These are phyloP conservation scores for Lycophotia porphyrea DNA, from an alignment of 2,888 invertebrate species.

Conservation along the genomic window DNA sequence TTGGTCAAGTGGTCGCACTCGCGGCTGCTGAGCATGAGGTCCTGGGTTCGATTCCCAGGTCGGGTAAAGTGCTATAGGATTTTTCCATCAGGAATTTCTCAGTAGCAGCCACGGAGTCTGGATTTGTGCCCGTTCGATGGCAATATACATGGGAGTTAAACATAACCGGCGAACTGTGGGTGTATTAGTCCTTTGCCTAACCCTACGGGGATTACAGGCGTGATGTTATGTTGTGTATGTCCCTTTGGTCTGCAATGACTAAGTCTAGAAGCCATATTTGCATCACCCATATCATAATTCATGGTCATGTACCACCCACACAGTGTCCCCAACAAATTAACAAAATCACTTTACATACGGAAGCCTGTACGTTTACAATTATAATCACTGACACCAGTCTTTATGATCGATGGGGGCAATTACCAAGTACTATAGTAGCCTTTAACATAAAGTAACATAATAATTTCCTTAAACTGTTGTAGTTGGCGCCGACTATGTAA, in stretches of 20 bases:
- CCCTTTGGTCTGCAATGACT: conserved; percentile 3
- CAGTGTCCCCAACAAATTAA: conserved; percentile 22
- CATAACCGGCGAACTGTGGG: too few species aligned
- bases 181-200: too few species aligned
- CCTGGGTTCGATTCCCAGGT: too few species aligned
- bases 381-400: conserved; percentile 49
- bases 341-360: conserved; percentile 52
- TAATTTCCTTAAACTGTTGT: conserved; percentile 36
- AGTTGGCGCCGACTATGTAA: conserved; percentile 61
- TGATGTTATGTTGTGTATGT: too few species aligned
- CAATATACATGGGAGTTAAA: too few species aligned
- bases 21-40: too few species aligned
- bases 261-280: conserved; percentile 1
- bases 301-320: conserved; percentile 5
- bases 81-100: too few species aligned
- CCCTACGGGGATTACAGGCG: too few species aligned
- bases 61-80: too few species aligned
- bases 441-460: conserved; percentile 29
- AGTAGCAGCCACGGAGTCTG: too few species aligned
- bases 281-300: not conserved
- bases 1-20: too few species aligned
- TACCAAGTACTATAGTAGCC: conserved; percentile 40
- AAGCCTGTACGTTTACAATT: conserved; percentile 41
- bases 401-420: conserved; percentile 61
- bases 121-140: too few species aligned